A percentile compares a stretch with the other conserved stretches of the same genome.
Evolutionary conservation across 1,140 invertebrate genomes (phyloP).

Genomic region (Heliconius eleuchia): DNA sequence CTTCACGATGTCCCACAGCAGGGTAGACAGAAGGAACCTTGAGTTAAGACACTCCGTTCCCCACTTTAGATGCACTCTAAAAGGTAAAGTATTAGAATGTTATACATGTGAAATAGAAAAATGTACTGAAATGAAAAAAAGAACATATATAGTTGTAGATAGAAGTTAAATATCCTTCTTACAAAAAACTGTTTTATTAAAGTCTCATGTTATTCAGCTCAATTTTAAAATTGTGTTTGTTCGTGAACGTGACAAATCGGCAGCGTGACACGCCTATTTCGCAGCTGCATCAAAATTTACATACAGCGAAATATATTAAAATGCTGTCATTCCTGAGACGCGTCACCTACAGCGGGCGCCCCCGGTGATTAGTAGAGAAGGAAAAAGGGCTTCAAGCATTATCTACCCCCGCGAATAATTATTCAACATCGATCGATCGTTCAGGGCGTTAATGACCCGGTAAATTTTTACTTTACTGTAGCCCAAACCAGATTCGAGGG

Average conservation of each 20-base stretch:
- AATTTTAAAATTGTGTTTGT: slow-evolving; percentile 19
- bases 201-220: not conserved
- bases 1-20: no score
- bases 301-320: slow-evolving; percentile 79
- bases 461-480: slow-evolving; percentile 62
- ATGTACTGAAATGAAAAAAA: no score
- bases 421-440: slow-evolving; percentile 71
- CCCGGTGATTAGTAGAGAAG: slow-evolving; percentile 71
- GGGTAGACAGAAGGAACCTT: no score
- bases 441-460: slow-evolving; percentile 64
- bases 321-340: slow-evolving; percentile 66
- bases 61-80: no score
- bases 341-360: slow-evolving; percentile 72
- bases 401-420: slow-evolving; percentile 77
- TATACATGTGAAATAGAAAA: no score
- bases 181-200: not conserved
- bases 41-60: no score
- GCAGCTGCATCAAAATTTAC: slow-evolving; percentile 70
- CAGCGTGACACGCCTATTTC: slow-evolving; percentile 50
- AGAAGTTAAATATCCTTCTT: no score
- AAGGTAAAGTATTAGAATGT: no score
- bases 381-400: slow-evolving; percentile 78
- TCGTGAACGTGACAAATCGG: slow-evolving; percentile 51
- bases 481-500: slow-evolving; percentile 14
- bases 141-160: no score